Evolutionary conservation across 2,797 vertebrate genomes (phyloP).

Genomic region (Rhynchotus rufescens): DNA sequence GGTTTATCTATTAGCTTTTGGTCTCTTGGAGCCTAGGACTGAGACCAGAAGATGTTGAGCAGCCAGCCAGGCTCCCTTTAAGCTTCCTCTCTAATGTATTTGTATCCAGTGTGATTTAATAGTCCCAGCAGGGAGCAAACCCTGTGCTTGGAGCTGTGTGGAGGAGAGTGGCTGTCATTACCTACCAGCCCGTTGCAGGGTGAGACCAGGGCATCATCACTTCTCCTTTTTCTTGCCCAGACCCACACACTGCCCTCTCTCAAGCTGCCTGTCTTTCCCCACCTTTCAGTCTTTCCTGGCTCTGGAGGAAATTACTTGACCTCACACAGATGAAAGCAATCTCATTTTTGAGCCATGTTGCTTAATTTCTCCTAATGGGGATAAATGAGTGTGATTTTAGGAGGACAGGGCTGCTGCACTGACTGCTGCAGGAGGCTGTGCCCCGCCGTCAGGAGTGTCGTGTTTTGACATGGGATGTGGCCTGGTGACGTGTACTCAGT

Average conservation of each 20-base stretch:
- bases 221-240: background rate
- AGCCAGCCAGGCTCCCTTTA: background rate
- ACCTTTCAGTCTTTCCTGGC: background rate
- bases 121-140: background rate
- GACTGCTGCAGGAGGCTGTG: background rate
- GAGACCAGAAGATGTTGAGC: background rate
- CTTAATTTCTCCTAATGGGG: background rate
- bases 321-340: background rate
- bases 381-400: background rate
- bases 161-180: background rate
- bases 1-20: background rate
- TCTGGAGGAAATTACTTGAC: background rate
- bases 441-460: accelerated
- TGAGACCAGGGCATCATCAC: background rate
- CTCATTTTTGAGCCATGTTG: background rate
- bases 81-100: background rate
- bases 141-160: background rate
- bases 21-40: background rate
- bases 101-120: background rate
- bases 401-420: background rate
- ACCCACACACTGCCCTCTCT: background rate
- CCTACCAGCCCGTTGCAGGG: accelerated
- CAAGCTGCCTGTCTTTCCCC: background rate
- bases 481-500: accelerated
- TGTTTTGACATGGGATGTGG: accelerated